Evolutionary conservation across 2,888 invertebrate species (phyloP), one percentile per base, ranked within the genome.

Genomic region (Ischnura elegans): DNA sequence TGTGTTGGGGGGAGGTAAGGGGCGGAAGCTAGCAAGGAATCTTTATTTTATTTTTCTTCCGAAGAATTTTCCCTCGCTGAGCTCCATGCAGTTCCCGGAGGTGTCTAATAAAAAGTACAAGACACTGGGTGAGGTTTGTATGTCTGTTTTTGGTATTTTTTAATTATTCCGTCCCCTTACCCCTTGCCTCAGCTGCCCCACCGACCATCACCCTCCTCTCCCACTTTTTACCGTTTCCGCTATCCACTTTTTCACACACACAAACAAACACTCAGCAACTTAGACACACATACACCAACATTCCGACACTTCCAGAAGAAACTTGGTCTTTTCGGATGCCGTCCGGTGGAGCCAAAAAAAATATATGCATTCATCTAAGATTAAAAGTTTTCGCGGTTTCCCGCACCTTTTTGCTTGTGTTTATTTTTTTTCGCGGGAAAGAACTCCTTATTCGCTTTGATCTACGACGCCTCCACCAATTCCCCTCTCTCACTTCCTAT

Each of bases 291-390:
- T 8, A 36, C 36, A 36, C 76, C 76, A 8, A 16, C 36, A 76
- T 76, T 76, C 76, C 76, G n/a, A n/a, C 76, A 76, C 76, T 76
- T 76, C 76, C 76, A 76, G 76, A 42, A 55, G 61, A 90, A 90
- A 90, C 55, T 90, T 90, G 4, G 42, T 25, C 90, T 90, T 76
- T 76, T 76, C 61, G 66, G 61, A 90, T 90, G 55, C 55, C 87
- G 55, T 87, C 55, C 55, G 21, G 61, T 90, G 42, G n/a, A n/a
- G n/a, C n/a, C n/a, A n/a, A n/a, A n/a, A n/a, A n/a, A 42, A 45
- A 90, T 66, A 90, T 90, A 90, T 90, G 90, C 90, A 66, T 61
- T 90, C 61, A 90, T 90, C 90, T 90, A 43, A 90, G 90, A 90
- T 90, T 90, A 90, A 90, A 90, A 90, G 90, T 90, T 90, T 55